Evolutionary conservation across 2,113 vertebrate species (phyloP), one percentile per base, ranked within the genome.

Genomic region (Cichladusa arquata): DNA sequence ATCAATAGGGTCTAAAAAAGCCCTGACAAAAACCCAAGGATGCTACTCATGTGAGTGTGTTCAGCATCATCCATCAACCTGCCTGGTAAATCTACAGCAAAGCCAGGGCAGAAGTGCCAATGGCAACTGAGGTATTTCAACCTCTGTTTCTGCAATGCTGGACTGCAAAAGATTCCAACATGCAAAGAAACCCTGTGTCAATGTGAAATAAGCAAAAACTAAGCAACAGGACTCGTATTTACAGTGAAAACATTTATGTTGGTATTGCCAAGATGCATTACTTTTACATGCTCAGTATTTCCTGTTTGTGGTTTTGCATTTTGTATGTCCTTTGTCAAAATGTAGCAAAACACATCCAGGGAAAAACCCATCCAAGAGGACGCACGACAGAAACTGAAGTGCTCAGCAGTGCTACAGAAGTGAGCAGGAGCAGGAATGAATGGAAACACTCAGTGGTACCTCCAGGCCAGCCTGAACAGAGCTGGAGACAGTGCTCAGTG

Each of bases 381-480:
- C 2, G 19, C 25, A 42, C 0, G 4, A 14, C 24, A 79, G 69
- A 74, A 69, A 19, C 1, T 25, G 24, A 80, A 92, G 79, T 28
- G 54, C 20, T 78, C 48, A 1, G 67, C 40, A 28, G 65, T 14
- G 74, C 66, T 81, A 13, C 7, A 1, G 12, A 42, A 71, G 51
- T 48, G 70, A 61, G 44, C 1, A 20, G 82, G n/a, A 72, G 80
- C 40, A 44, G 34, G 25, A 92, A 92, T 38, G 81, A 80, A 84
- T 85, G 95, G 96, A 97, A 97, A 95, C 91, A 36, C 6, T 7
- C 1, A 64, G 15, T 74, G 62, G 16, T 97, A 94, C 96, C 94
- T 87, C 76, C 16, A 26, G 78, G 26, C 29, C 10, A 34, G 61
- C 34, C n/a, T 16, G 91, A 93, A 77, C 86, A 93, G 82, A 82